Conservation (phyloP, 2,113 vertebrate species). For the Poecile atricapillus region DNA sequence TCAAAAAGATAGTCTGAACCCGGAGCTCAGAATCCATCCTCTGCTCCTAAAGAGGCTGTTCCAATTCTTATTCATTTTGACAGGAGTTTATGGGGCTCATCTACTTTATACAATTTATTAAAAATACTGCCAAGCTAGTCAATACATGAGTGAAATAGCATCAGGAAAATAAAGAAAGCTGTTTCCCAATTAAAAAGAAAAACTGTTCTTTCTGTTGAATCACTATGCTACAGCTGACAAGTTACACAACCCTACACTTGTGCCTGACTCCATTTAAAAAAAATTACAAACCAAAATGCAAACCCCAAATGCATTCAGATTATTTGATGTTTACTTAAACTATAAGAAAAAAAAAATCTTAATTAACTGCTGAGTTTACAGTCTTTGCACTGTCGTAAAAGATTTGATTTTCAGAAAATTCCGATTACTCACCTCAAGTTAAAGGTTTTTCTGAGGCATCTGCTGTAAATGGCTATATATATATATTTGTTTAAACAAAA, state of each 20-base stretch:
- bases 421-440: background rate
- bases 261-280: background rate
- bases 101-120: background rate
- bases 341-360: background rate
- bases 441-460: background rate
- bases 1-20: background rate
- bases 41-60: background rate
- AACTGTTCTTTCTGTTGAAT: background rate
- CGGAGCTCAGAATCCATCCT: background rate
- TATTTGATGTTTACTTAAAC: background rate
- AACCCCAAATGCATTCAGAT: background rate
- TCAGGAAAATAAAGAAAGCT: background rate
- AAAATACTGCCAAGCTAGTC: background rate
- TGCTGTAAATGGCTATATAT: background rate
- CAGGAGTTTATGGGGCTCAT: background rate
- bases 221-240: background rate
- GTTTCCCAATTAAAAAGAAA: background rate
- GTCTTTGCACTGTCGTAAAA: background rate
- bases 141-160: background rate
- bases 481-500: background rate
- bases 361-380: background rate
- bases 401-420: background rate
- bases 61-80: background rate
- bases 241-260: background rate
- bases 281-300: background rate